Conservation (phyloP, 2,113 vertebrate genomes). For the Lagopus leucura region DNA sequence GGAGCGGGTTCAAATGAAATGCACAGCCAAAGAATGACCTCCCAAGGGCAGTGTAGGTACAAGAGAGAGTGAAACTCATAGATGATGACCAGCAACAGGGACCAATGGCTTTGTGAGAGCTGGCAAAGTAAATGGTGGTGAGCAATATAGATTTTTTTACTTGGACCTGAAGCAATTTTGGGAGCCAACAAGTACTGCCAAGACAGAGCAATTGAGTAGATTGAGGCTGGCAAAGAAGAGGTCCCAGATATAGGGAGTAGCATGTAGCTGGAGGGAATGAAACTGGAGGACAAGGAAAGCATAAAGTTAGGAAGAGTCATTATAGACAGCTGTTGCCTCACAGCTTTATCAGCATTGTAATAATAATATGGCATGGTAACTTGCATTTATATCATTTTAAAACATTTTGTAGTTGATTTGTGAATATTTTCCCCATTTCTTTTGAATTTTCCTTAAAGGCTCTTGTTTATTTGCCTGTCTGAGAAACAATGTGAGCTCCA, state of each 20-base stretch:
- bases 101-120: background rate
- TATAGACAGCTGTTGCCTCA: background rate
- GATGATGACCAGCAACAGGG: background rate
- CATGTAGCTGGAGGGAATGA: slow-evolving; percentile 9
- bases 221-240: slow-evolving; percentile 10
- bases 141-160: background rate
- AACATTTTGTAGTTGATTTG: rapidly evolving
- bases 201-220: slow-evolving; percentile 50
- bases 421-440: background rate
- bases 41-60: background rate
- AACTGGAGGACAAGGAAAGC: background rate
- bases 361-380: background rate
- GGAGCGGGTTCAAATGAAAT: background rate
- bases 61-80: background rate
- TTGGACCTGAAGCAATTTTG: slow-evolving; percentile 4
- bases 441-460: background rate
- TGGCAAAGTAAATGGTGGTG: slow-evolving; percentile 8
- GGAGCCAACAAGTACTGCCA: slow-evolving; percentile 46
- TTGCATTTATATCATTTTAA: background rate
- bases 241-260: background rate
- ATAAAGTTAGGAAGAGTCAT: background rate
- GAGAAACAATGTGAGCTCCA: background rate
- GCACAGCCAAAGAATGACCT: background rate
- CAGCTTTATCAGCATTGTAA: background rate
- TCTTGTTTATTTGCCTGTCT: background rate